Conservation (phyloP, 1,140 invertebrate species). For the Penaeus indicus region DNA sequence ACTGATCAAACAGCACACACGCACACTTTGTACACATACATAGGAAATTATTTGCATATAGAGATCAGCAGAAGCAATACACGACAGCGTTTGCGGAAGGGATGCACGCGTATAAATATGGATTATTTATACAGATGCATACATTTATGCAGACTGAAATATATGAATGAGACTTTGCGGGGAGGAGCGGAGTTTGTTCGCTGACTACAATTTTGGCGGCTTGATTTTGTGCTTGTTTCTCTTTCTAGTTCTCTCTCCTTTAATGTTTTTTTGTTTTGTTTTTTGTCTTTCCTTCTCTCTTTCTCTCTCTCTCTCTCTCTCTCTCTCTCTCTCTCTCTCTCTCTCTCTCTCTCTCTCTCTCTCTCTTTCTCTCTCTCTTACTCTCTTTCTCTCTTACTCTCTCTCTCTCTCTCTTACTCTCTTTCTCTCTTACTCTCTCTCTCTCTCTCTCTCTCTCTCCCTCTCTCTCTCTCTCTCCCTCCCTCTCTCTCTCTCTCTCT, state of each 20-base stretch:
- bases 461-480: too few relatives aligned
- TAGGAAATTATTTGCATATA: neutral
- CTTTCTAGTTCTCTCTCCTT: neutral
- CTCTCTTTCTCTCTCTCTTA: neutral
- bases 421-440: neutral
- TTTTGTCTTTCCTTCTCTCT: slow-evolving; percentile 15
- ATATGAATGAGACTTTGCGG: neutral
- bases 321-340: slow-evolving; percentile 41
- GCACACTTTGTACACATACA: neutral
- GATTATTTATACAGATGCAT: slow-evolving; percentile 26
- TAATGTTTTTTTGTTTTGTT: slow-evolving; percentile 10
- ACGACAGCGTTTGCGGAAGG: neutral
- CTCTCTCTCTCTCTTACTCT: neutral
- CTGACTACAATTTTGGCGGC: neutral
- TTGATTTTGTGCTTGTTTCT: neutral
- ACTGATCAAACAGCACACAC: neutral
- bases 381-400: slow-evolving; percentile 15
- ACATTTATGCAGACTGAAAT: neutral
- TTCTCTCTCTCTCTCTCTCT: slow-evolving; percentile 23
- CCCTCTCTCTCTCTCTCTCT: too few relatives aligned
- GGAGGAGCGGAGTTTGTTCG: too few relatives aligned
- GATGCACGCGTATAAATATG: neutral
- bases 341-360: slow-evolving; percentile 34
- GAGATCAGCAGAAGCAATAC: neutral
- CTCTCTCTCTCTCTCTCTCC: too few relatives aligned